These are phyloP conservation scores for Calliphora vicina DNA, from an alignment of 1,140 invertebrate genomes.

Conservation along the genomic window DNA sequence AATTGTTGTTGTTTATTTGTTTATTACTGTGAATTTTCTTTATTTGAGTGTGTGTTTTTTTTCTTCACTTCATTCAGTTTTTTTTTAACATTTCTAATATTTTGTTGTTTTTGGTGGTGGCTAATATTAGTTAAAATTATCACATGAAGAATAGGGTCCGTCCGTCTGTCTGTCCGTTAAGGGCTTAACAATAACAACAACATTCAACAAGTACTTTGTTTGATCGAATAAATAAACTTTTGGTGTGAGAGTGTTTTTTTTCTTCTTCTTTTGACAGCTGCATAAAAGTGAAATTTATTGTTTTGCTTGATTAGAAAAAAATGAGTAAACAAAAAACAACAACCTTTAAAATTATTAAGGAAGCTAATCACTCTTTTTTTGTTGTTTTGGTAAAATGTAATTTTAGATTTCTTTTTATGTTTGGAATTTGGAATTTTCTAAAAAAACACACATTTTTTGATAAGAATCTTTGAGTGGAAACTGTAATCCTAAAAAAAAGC, in stretches of 20 bases:
- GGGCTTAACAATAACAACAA: background rate
- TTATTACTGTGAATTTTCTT: background rate
- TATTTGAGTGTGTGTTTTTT: background rate
- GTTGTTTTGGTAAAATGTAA: background rate
- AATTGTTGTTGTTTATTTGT: background rate
- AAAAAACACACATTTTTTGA: background rate
- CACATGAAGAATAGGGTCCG: too few relatives aligned
- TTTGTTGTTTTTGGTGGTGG: background rate
- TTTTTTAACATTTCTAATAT: too few relatives aligned
- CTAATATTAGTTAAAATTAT: background rate
- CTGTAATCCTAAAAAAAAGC: background rate
- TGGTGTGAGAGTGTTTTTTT: background rate
- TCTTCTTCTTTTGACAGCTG: background rate
- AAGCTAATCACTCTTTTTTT: background rate
- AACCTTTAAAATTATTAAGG: background rate
- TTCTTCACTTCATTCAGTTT: too few relatives aligned
- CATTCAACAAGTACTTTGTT: background rate
- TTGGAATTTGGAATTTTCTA: too few relatives aligned
- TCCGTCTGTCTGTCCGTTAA: background rate
- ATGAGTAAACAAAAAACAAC: background rate
- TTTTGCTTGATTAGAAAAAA: background rate
- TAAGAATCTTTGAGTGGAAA: background rate
- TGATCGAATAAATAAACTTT: background rate
- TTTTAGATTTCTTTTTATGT: background rate
- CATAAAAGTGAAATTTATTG: constrained; percentile 10